Evolutionary conservation across 2,888 invertebrate genomes (phyloP), one percentile per base, ranked within the genome.

Genomic region (Alloscopus bannaensis): DNA sequence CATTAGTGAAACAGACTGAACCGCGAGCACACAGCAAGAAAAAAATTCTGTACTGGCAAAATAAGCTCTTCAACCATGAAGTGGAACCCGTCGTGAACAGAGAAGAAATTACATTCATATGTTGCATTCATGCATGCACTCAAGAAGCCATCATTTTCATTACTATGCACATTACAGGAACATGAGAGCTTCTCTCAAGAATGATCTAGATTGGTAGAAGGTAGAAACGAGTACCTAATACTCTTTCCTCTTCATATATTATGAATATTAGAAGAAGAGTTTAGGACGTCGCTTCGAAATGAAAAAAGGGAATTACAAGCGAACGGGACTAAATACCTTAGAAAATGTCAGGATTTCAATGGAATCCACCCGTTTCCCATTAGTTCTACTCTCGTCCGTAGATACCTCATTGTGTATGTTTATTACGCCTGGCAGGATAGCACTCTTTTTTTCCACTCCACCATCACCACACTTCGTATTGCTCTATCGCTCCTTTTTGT

Each of bases 311-410:
- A 52, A 20, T 36, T 13, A 36, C 36, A 8, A 36, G n/a, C n/a
- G n/a, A 78, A 70, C 77, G 69, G 77, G 69, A 71, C 71, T 69
- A 69, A 78, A 80, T 64, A 55, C 68, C 62, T 57, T 52, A 66
- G 47, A 57, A 40, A 68, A 62, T 64, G 72, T 69, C 73, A 69
- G 80, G 57, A 47, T 80, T 78, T 64, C 36, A 72, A 68, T 79
- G 79, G 72, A 80, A 80, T 72, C 72, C 80, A 69, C 80, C 73
- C 79, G 72, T 68, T 72, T 79, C 79, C 66, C 71, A 79, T 79
- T 79, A 79, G 66, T 68, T 72, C 62, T 52, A 60, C 68, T 26
- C 3, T 47, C 18, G 78, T 52, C 62, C 50, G n/a, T n/a, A n/a
- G n/a, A 60, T 68, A 24, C 52, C 29, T 22, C 65, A 71, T 79